Conservation (phyloP, 2,113 vertebrate genomes). For the Hiodon alosoides region DNA sequence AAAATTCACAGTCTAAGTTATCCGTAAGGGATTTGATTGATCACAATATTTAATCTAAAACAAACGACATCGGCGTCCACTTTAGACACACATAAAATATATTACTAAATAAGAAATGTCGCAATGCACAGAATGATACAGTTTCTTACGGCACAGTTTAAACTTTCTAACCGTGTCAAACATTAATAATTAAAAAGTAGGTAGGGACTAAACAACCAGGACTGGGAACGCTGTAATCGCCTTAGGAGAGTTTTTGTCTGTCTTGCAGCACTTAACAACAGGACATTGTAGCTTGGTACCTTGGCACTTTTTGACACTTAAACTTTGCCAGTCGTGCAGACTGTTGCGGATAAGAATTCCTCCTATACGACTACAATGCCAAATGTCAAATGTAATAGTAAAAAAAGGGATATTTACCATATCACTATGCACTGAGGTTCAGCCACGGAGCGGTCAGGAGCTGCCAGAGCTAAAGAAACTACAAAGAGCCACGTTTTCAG, state of each 20-base stretch:
- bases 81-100: not conserved
- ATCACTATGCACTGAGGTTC: constrained; percentile 29
- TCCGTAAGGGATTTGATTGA: too few species aligned
- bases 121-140: too few species aligned
- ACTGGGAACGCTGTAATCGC: not conserved
- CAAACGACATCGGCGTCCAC: not conserved
- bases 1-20: too few species aligned
- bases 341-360: not conserved
- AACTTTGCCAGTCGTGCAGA: too few species aligned
- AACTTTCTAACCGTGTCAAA: too few species aligned
- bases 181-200: too few species aligned
- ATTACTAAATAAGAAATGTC: not conserved
- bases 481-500: constrained; percentile 7
- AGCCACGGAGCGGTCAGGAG: not conserved
- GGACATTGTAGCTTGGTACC: too few species aligned
- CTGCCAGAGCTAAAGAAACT: constrained; percentile 1
- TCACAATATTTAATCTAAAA: too few species aligned
- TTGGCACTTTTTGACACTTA: constrained; percentile 8
- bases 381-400: not conserved
- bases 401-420: constrained; percentile 19
- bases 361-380: not conserved
- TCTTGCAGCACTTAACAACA: constrained; percentile 37
- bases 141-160: too few species aligned
- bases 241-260: constrained; percentile 18
- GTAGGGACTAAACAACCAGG: too few species aligned